A percentile compares a stretch with the other conserved stretches of the same genome.
These are phyloP conservation scores for Metallyticus violacea DNA, from an alignment of 2,888 invertebrate genomes.

Conservation along the genomic window DNA sequence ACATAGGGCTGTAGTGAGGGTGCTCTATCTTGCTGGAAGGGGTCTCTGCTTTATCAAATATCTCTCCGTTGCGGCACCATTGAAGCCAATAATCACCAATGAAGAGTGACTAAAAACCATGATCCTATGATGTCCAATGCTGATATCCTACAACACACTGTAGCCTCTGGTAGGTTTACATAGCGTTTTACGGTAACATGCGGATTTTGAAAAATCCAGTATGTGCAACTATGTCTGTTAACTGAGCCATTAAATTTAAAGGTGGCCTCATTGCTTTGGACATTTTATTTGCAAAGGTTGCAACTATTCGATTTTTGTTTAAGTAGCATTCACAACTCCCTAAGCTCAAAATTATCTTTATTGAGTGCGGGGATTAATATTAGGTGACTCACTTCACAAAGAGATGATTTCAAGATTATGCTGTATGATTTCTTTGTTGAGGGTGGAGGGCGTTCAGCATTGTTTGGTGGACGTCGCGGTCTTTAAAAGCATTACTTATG, in stretches of 20 bases:
- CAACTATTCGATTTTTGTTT: conserved; percentile 24
- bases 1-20: too few relatives aligned
- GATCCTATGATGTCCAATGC: conserved; percentile 35
- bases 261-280: conserved; percentile 36
- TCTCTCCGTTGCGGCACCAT: too few relatives aligned
- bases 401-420: too few relatives aligned
- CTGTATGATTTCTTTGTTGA: too few relatives aligned
- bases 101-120: too few relatives aligned
- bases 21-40: too few relatives aligned
- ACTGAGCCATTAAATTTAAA: conserved; percentile 38
- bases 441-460: too few relatives aligned
- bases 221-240: conserved; percentile 38
- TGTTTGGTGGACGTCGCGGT: too few relatives aligned
- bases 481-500: too few relatives aligned
- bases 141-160: conserved; percentile 34
- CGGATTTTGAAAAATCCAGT: conserved; percentile 37
- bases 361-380: background rate
- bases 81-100: too few relatives aligned
- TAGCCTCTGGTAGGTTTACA: conserved; percentile 33
- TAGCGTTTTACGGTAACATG: conserved; percentile 32
- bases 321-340: conserved; percentile 36
- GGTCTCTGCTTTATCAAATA: too few relatives aligned
- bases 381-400: too few relatives aligned
- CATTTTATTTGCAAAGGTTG: conserved; percentile 30
- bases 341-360: conserved; percentile 14